These are phyloP conservation scores for Leptinotarsa lineolata DNA, from an alignment of 1,140 invertebrate species.

Conservation along the genomic window DNA sequence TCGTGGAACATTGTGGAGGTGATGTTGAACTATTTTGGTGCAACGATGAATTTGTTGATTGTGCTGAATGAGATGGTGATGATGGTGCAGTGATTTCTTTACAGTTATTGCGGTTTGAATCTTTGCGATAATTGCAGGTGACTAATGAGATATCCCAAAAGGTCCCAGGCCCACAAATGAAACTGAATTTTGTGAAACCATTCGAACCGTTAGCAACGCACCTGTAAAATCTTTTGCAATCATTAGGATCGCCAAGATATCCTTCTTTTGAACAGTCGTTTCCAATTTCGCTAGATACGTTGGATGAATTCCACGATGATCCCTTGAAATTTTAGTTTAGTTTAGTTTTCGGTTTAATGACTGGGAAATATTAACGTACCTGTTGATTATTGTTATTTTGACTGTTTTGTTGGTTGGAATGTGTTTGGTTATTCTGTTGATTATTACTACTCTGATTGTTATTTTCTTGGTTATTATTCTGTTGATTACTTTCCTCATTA, in stretches of 20 bases:
- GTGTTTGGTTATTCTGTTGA: conserved; percentile 10
- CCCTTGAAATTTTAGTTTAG: conserved; percentile 16
- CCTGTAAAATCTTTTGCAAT: conserved; percentile 80
- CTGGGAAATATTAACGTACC: conserved; percentile 1
- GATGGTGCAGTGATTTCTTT: conserved; percentile 51
- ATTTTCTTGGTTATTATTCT: conserved; percentile 22
- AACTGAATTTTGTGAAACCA: conserved; percentile 59
- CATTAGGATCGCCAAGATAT: conserved; percentile 67
- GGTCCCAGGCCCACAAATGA: conserved; percentile 71
- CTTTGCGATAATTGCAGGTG: conserved; percentile 69
- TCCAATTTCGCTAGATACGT: conserved; percentile 33
- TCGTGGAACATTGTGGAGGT: conserved; percentile 55
- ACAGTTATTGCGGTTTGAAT: conserved; percentile 54
- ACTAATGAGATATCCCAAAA: conserved; percentile 69
- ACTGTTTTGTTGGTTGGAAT: conserved; percentile 20
- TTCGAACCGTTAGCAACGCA: conserved; percentile 61
- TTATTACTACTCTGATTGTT: conserved; percentile 21
- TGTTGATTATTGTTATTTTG: conserved; percentile 32
- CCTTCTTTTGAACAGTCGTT: conserved; percentile 34
- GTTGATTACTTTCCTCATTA: conserved; percentile 36
- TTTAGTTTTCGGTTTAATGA: background rate
- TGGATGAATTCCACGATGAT: conserved; percentile 21
- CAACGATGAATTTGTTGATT: background rate
- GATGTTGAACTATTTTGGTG: background rate
- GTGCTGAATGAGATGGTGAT: conserved; percentile 5